These are phyloP conservation scores for Elysia crispata DNA, from an alignment of 2,888 invertebrate genomes.

Conservation along the genomic window DNA sequence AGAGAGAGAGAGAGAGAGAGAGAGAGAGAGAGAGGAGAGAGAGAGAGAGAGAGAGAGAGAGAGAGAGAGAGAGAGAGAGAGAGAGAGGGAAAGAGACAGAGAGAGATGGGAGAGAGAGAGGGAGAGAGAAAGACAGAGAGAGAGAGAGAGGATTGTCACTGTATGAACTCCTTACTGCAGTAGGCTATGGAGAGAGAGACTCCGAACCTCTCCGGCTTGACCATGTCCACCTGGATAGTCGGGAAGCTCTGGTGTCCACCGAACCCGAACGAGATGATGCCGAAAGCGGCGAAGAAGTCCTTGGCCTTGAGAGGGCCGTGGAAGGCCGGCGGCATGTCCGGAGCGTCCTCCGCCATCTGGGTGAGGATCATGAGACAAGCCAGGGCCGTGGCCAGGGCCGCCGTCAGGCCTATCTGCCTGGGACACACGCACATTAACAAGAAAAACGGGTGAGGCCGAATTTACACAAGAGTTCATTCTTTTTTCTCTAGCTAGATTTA, in stretches of 20 bases:
- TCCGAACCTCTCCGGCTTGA: slow-evolving; percentile 85
- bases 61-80: too few species aligned
- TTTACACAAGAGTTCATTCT: too few species aligned
- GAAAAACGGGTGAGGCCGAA: too few species aligned
- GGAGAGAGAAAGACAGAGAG: too few species aligned
- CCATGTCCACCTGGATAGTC: slow-evolving; percentile 95
- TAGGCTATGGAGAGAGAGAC: slow-evolving; percentile 86
- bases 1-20: too few species aligned
- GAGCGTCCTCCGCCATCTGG: slow-evolving; percentile 81
- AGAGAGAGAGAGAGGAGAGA: too few species aligned
- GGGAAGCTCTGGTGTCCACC: slow-evolving; percentile 87
- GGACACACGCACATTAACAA: not conserved
- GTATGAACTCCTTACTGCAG: slow-evolving; percentile 82
- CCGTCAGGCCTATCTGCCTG: slow-evolving; percentile 84
- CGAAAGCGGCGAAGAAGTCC: slow-evolving; percentile 85
- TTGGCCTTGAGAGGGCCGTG: slow-evolving; percentile 76
- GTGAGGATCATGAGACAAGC: slow-evolving; percentile 83
- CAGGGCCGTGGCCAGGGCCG: slow-evolving; percentile 82
- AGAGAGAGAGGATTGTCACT: too few species aligned
- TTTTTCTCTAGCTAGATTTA: too few species aligned
- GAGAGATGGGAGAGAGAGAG: too few species aligned
- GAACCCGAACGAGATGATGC: slow-evolving; percentile 85
- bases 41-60: too few species aligned
- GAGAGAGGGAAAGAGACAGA: too few species aligned
- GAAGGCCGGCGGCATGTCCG: slow-evolving; percentile 71